A percentile compares a stretch with the other conserved stretches of the same genome.
These are phyloP conservation scores for Drosophila kikkawai DNA, from an alignment of 1,140 invertebrate species.

Conservation along the genomic window DNA sequence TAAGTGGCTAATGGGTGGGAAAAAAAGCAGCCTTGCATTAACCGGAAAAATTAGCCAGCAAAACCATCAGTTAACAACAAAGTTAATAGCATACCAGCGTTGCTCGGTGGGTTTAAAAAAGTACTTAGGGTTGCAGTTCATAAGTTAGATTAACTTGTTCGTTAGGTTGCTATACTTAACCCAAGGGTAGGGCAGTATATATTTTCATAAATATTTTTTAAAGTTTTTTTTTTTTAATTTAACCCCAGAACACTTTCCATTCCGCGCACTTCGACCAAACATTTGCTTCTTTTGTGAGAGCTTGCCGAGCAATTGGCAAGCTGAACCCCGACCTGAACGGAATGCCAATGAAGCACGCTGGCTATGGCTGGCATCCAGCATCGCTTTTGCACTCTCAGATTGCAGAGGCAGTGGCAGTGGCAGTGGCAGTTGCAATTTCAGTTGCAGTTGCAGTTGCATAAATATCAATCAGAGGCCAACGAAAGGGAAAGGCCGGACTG, in stretches of 20 bases:
- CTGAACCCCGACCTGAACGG: slow-evolving; percentile 28
- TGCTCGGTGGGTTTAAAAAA: not conserved
- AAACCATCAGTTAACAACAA: slow-evolving; percentile 4
- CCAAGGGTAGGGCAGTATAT: not conserved
- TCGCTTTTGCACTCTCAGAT: slow-evolving; percentile 11
- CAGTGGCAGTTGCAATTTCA: slow-evolving; percentile 6
- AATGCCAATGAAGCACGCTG: slow-evolving; percentile 50
- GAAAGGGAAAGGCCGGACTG: slow-evolving; percentile 65
- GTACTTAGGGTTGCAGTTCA: slow-evolving; percentile 2
- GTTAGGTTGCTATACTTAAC: not conserved
- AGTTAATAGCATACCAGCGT: not conserved
- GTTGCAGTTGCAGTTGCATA: slow-evolving; percentile 33
- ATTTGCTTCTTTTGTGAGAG: slow-evolving; percentile 6
- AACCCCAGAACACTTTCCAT: slow-evolving; percentile 7
- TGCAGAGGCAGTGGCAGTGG: slow-evolving; percentile 14
- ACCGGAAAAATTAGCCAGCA: not conserved
- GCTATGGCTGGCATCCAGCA: slow-evolving; percentile 30
- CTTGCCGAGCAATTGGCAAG: slow-evolving; percentile 15
- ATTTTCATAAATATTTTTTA: not conserved
- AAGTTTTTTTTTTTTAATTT: not conserved
- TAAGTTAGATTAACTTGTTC: not conserved
- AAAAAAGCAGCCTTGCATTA: not conserved
- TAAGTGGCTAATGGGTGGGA: slow-evolving; percentile 1
- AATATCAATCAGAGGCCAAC: slow-evolving; percentile 58
- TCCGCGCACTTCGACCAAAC: slow-evolving; percentile 6